Evolutionary conservation across 2,797 vertebrate species (phyloP).

Genomic region (Potorous gilbertii): DNA sequence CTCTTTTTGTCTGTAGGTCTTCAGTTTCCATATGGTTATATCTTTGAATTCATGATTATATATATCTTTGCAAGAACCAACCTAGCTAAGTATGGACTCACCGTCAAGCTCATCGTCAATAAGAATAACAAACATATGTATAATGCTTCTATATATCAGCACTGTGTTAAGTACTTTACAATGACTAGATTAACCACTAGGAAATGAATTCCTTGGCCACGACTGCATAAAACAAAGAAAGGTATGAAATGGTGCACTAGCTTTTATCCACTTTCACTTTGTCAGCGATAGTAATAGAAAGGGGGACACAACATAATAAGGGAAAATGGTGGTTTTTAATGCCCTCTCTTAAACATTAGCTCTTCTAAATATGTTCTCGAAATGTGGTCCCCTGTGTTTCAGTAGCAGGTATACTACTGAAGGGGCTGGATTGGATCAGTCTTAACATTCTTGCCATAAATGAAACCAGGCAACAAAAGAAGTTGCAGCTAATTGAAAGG

Average conservation of each 20-base stretch:
- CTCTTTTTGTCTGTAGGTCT: neutral
- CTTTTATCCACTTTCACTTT: neutral
- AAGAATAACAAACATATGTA: neutral
- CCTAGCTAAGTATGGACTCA: neutral
- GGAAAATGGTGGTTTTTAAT: neutral
- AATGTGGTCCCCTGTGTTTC: neutral
- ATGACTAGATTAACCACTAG: neutral
- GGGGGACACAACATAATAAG: neutral
- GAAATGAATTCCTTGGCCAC: neutral
- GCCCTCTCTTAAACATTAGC: neutral
- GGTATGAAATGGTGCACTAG: neutral
- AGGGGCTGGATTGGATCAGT: neutral
- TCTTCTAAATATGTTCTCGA: neutral
- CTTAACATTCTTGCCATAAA: neutral
- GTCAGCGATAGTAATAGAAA: neutral
- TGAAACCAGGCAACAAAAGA: neutral
- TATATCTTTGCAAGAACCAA: neutral
- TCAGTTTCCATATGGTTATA: neutral
- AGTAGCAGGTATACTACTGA: neutral
- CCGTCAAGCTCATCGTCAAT: neutral
- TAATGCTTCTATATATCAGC: neutral
- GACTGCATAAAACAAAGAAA: neutral
- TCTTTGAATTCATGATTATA: neutral
- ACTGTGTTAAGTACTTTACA: neutral
- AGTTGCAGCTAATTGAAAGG: neutral